Evolutionary conservation across 2,113 vertebrate species (phyloP), one percentile per base, ranked within the genome.

Genomic region (Struthio camelus): DNA sequence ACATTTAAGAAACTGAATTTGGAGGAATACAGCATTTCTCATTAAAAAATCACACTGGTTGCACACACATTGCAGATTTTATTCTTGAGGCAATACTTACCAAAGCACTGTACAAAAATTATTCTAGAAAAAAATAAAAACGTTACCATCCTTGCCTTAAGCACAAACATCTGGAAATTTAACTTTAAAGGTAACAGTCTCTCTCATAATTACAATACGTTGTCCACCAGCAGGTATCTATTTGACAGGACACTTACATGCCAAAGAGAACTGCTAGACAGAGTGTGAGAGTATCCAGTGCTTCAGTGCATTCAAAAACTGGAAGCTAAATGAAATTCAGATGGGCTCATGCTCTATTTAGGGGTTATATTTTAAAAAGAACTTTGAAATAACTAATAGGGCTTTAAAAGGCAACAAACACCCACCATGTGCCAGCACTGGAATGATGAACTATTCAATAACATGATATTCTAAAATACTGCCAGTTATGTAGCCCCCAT

Each of bases 301-400:
- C 34, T 90, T 93, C 56, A 64, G 10, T 76, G 38, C 40, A 50
- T 46, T 46, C 78, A 59, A 48, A 76, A 20, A 48, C 17, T 87
- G 73, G 66, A 92, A 93, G 51, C 6, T n/a, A 79, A 92, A 79
- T 14, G 5, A 84, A 85, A 96, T 80, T 91, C 75, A 30, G 94
- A 64, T 17, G 70, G 65, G 34, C 72, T 89, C 70, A 44, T 56
- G 38, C 12, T 40, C 61, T 85, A 2, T 80, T 85, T 80, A 22
- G n/a, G 14, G 69, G n/a, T 44, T 23, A 6, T 9, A 53, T 85
- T 89, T 87, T 82, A 79, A 91, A 94, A 11, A 42, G 1, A 18
- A 69, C 10, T 91, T 72, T 58, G 24, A 89, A 89, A 82, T 46
- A 89, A 44, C 14, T 76, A 82, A 80, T 32, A 82, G 14, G 13